These are phyloP conservation scores for Rhagologus leucostigma DNA, from an alignment of 2,113 vertebrate genomes.

Conservation along the genomic window DNA sequence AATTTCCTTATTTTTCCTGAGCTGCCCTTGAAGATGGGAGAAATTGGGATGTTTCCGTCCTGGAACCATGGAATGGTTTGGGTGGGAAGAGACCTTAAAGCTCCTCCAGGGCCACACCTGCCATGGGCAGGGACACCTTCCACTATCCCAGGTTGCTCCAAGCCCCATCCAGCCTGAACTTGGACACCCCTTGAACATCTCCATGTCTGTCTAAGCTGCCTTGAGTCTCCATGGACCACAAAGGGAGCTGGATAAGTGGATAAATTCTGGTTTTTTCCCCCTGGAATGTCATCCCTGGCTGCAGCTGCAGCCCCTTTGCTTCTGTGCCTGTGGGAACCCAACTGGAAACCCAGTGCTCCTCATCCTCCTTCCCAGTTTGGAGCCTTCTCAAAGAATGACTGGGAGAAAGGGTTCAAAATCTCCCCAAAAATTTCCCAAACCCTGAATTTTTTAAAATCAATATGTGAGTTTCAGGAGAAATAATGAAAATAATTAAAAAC, in stretches of 20 bases:
- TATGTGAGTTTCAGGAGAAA: not conserved
- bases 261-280: not conserved
- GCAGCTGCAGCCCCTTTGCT: not conserved
- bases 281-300: not conserved
- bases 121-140: not conserved
- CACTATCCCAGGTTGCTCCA: not conserved
- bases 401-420: not conserved
- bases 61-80: not conserved
- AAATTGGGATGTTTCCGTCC: not conserved
- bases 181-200: not conserved
- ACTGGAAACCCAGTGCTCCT: not conserved
- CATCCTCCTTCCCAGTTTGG: not conserved
- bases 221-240: not conserved
- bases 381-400: not conserved
- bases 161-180: accelerated
- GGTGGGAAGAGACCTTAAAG: not conserved
- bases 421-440: not conserved
- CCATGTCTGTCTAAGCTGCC: not conserved
- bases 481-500: not conserved
- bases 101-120: not conserved
- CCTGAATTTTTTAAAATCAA: not conserved
- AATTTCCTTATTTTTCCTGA: not conserved
- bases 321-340: not conserved
- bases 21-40: not conserved
- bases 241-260: not conserved